Percentiles rank a stretch among this genome's conserved stretches.
Evolutionary conservation across 2,797 vertebrate species (phyloP).

Genomic region (Cyprinodon diabolis): DNA sequence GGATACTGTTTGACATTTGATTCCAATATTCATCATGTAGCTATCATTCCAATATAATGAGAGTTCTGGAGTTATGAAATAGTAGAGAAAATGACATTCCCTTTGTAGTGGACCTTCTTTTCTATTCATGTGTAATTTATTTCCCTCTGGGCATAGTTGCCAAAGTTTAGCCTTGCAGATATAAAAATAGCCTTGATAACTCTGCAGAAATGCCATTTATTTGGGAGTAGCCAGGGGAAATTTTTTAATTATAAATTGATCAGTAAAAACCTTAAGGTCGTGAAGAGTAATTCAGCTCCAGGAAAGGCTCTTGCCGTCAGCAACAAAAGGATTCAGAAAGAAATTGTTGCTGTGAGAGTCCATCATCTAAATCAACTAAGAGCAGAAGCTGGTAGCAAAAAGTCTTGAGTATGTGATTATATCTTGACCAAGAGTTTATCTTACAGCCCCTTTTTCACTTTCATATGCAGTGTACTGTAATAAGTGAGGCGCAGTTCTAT

Average conservation of each 20-base stretch:
- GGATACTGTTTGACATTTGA: constrained; percentile 59
- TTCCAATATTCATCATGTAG: constrained; percentile 46
- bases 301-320: constrained; percentile 41
- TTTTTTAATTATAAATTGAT: constrained; percentile 72
- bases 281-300: constrained; percentile 32
- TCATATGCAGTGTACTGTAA: background rate
- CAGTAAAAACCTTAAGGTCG: constrained; percentile 36
- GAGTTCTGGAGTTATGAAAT: constrained; percentile 31
- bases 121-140: constrained; percentile 8
- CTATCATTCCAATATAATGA: constrained; percentile 44
- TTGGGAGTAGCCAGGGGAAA: constrained; percentile 32
- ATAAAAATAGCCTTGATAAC: constrained; percentile 61
- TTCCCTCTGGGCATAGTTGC: constrained; percentile 32
- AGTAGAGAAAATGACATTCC: constrained; percentile 43
- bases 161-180: constrained; percentile 60
- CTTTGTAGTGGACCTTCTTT: constrained; percentile 14
- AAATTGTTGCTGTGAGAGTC: constrained; percentile 1
- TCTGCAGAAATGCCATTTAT: constrained; percentile 29
- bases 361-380: background rate
- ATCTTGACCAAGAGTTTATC: background rate
- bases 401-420: background rate
- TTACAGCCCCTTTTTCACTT: background rate
- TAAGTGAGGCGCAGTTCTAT: background rate
- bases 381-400: background rate
- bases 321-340: constrained; percentile 27